These are phyloP conservation scores for Scomberomorus guttatus DNA, from an alignment of 2,797 vertebrate genomes.

Conservation along the genomic window DNA sequence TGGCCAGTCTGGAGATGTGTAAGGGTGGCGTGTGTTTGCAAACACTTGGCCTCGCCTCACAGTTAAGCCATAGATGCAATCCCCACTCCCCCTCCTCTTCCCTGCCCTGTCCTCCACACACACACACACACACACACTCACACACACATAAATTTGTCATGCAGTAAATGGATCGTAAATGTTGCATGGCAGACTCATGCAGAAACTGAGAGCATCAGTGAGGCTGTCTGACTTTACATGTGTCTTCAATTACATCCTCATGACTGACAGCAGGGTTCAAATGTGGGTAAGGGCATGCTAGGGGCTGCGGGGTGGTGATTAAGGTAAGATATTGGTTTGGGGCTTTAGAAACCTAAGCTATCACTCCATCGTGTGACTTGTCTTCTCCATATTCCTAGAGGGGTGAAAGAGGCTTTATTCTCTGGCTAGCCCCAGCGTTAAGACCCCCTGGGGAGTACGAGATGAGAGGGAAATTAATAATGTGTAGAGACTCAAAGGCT, in stretches of 20 bases:
- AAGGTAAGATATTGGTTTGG: conserved; percentile 53
- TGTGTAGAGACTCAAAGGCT: conserved; percentile 73
- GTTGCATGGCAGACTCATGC: conserved; percentile 32
- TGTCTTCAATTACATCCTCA: conserved; percentile 29
- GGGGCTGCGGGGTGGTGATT: conserved; percentile 34
- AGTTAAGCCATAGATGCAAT: conserved; percentile 52
- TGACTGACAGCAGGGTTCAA: conserved; percentile 45
- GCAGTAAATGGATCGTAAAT: conserved; percentile 36
- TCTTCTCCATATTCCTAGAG: conserved; percentile 62
- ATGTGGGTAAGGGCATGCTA: conserved; percentile 26
- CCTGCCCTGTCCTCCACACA: background rate
- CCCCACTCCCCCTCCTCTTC: background rate
- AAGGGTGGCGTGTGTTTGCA: conserved; percentile 64
- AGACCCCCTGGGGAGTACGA: conserved; percentile 66
- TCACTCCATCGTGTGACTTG: conserved; percentile 45
- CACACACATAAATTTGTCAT: background rate
- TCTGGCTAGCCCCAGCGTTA: conserved; percentile 59
- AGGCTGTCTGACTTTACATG: conserved; percentile 27
- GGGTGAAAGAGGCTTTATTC: conserved; percentile 68
- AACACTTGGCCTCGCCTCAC: conserved; percentile 53
- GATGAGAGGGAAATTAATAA: conserved; percentile 85
- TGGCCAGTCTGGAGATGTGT: conserved; percentile 42
- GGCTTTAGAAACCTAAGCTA: conserved; percentile 46
- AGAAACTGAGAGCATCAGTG: conserved; percentile 19
- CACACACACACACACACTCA: background rate